phyloP scores from a whole-genome alignment of 2,797 vertebrate species.

The Brotula barbata region DNA sequence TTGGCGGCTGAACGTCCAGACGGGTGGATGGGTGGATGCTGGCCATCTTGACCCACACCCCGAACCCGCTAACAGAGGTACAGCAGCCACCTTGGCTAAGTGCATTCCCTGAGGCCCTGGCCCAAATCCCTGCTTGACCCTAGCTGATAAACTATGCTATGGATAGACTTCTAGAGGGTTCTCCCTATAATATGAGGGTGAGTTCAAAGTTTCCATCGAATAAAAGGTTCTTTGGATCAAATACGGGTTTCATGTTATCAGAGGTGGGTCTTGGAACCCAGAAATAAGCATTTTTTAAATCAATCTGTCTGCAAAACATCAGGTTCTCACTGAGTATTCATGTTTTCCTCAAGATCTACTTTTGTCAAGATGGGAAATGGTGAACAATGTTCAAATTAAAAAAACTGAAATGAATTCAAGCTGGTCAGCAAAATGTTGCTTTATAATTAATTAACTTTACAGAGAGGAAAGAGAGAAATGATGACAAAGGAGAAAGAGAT shows the following conservation, averaged over 20 bases:
- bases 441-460: too few species aligned
- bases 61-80: slow-evolving; percentile 67
- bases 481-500: background rate
- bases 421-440: too few species aligned
- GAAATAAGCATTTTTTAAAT: too few species aligned
- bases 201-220: slow-evolving; percentile 32
- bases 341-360: too few species aligned
- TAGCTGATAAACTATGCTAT: slow-evolving; percentile 78
- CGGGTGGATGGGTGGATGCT: slow-evolving; percentile 39
- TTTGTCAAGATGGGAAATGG: too few species aligned
- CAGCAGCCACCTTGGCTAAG: slow-evolving; percentile 77
- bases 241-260: too few species aligned
- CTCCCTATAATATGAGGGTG: slow-evolving; percentile 46
- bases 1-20: slow-evolving; percentile 62
- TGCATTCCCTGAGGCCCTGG: slow-evolving; percentile 78
- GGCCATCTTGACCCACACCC: slow-evolving; percentile 70
- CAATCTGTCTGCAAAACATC: too few species aligned
- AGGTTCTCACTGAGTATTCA: too few species aligned
- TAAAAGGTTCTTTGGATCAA: background rate
- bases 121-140: slow-evolving; percentile 80
- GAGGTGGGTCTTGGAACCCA: too few species aligned
- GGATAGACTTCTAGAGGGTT: slow-evolving; percentile 63
- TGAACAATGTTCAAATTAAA: too few species aligned
- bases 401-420: too few species aligned
- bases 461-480: background rate